phyloP scores from a whole-genome alignment of 1,140 invertebrate species.

The Trypoxylus dichotomus region DNA sequence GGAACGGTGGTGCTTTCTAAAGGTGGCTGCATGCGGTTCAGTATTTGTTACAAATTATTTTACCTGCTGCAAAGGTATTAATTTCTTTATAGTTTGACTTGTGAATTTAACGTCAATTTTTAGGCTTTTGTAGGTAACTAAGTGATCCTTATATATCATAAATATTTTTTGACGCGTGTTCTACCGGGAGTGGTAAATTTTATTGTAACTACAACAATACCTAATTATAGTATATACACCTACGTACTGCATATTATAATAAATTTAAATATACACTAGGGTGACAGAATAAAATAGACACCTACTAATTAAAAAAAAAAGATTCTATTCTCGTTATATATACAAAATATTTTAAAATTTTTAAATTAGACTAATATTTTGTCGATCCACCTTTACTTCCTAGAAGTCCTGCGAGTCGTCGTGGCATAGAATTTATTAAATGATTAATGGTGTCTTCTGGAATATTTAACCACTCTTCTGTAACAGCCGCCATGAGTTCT shows the following conservation, averaged over 20 bases:
- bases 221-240: neutral
- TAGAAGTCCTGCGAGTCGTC: too few relatives aligned
- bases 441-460: too few relatives aligned
- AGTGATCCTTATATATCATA: neutral
- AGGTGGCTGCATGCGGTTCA: slow-evolving; percentile 21
- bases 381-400: too few relatives aligned
- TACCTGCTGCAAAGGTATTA: slow-evolving; percentile 30
- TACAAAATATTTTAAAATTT: too few relatives aligned
- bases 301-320: neutral
- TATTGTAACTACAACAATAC: neutral
- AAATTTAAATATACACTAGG: neutral
- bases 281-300: neutral
- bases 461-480: too few relatives aligned
- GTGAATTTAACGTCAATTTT: slow-evolving; percentile 19
- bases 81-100: slow-evolving; percentile 26
- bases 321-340: too few relatives aligned
- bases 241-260: neutral
- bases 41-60: slow-evolving; percentile 37
- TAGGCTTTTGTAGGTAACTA: neutral
- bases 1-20: slow-evolving; percentile 31
- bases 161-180: slow-evolving; percentile 5
- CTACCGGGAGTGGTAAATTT: neutral
- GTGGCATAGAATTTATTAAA: too few relatives aligned
- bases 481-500: too few relatives aligned
- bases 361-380: too few relatives aligned